phyloP scores from a whole-genome alignment of 2,888 invertebrate genomes.

The Eupeodes latifasciatus region DNA sequence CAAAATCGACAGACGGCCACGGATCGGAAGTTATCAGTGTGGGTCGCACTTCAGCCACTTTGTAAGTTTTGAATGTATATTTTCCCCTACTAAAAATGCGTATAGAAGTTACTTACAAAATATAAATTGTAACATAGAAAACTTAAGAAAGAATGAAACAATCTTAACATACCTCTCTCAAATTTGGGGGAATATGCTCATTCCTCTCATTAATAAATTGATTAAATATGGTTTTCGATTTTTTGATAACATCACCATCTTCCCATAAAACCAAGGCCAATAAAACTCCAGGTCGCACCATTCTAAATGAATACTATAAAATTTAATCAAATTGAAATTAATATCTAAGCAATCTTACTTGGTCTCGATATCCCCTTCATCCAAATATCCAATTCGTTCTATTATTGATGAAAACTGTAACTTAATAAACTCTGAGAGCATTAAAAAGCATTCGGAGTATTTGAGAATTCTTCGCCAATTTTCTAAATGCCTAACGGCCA shows the following conservation, averaged over 20 bases:
- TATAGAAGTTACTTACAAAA: no score
- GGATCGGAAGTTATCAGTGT: no score
- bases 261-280: conserved; percentile 84
- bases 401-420: conserved; percentile 82
- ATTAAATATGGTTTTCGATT: conserved; percentile 83
- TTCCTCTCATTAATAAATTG: conserved; percentile 82
- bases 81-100: no score
- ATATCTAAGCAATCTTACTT: conserved; percentile 78
- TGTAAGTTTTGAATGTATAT: no score
- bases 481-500: conserved; percentile 83
- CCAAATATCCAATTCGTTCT: conserved; percentile 82
- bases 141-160: no score
- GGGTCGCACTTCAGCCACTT: no score
- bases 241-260: conserved; percentile 82
- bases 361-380: conserved; percentile 82
- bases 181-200: conserved; percentile 82
- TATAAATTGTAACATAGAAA: no score
- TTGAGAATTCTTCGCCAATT: conserved; percentile 84
- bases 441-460: conserved; percentile 84
- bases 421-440: conserved; percentile 84
- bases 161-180: conserved; percentile 81
- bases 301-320: conserved; percentile 76
- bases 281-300: conserved; percentile 83
- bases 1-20: no score
- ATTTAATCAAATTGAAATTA: background rate